These are phyloP conservation scores for Atta texana DNA, from an alignment of 1,140 invertebrate genomes.

Conservation along the genomic window DNA sequence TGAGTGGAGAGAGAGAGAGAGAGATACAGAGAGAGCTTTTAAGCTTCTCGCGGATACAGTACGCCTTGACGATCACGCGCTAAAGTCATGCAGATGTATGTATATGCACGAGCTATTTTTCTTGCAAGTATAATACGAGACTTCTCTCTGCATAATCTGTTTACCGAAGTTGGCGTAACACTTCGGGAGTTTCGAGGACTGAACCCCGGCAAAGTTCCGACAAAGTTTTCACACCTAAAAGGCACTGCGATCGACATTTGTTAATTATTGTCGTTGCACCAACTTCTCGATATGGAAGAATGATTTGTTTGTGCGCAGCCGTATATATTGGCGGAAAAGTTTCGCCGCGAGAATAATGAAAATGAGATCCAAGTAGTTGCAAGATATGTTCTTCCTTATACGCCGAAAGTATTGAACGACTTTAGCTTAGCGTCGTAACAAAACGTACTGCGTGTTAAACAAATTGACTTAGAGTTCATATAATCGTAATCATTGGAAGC, in stretches of 20 bases:
- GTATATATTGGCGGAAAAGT: neutral
- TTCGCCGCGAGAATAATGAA: neutral
- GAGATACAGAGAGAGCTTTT: neutral
- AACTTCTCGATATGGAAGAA: slow-evolving; percentile 68
- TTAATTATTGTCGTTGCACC: slow-evolving; percentile 76
- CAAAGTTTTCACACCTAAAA: slow-evolving; percentile 64
- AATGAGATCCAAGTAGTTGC: neutral
- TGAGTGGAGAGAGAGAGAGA: neutral
- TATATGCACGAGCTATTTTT: slow-evolving; percentile 11
- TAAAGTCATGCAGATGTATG: slow-evolving; percentile 3
- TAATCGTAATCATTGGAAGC: neutral
- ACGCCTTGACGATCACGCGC: slow-evolving; percentile 31
- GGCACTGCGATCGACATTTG: slow-evolving; percentile 67
- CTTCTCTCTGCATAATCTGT: slow-evolving; percentile 23
- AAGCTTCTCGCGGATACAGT: neutral
- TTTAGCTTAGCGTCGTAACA: slow-evolving; percentile 35
- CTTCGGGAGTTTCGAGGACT: slow-evolving; percentile 47
- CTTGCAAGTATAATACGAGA: neutral
- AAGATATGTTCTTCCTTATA: neutral
- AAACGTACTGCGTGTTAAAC: slow-evolving; percentile 34
- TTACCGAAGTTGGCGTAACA: slow-evolving; percentile 68
- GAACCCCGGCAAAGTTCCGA: slow-evolving; percentile 46
- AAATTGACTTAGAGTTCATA: neutral
- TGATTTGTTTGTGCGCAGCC: slow-evolving; percentile 37
- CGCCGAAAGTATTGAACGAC: neutral